A percentile compares a stretch with the other conserved stretches of the same genome.
These are phyloP conservation scores for Misgurnus mizolepis DNA, from an alignment of 2,113 vertebrate genomes.

Conservation along the genomic window DNA sequence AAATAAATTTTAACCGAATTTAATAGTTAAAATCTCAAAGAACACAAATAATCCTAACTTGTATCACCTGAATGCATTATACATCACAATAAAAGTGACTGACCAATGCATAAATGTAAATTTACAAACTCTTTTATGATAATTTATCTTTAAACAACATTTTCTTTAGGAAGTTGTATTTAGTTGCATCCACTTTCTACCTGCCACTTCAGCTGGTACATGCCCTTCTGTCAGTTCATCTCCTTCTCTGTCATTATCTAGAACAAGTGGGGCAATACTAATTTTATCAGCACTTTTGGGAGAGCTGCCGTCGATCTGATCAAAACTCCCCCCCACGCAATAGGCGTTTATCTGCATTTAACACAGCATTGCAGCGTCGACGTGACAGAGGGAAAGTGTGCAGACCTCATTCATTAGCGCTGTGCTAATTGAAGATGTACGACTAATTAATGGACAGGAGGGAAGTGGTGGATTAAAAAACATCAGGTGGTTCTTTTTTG, in stretches of 20 bases:
- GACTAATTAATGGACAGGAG: conserved; percentile 82
- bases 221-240: conserved; percentile 14
- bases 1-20: too few species aligned
- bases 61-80: too few species aligned
- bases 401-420: conserved; percentile 87
- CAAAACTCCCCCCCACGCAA: conserved; percentile 82
- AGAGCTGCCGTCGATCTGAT: conserved; percentile 72
- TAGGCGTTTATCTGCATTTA: conserved; percentile 85
- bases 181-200: too few species aligned
- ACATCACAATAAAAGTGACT: too few species aligned
- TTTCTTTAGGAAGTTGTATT: too few species aligned
- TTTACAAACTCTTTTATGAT: too few species aligned
- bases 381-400: conserved; percentile 78
- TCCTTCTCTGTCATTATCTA: conserved; percentile 17
- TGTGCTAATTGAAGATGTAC: conserved; percentile 84
- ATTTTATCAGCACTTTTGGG: conserved; percentile 60
- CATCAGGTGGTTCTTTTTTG: conserved; percentile 19
- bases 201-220: not conserved
- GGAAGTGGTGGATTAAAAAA: conserved; percentile 9
- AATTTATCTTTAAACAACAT: too few species aligned
- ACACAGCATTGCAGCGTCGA: conserved; percentile 80
- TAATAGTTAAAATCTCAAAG: too few species aligned
- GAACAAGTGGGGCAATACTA: conserved; percentile 48
- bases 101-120: too few species aligned
- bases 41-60: too few species aligned